Conservation (phyloP, 2,797 vertebrate genomes). For the Emys orbicularis region DNA sequence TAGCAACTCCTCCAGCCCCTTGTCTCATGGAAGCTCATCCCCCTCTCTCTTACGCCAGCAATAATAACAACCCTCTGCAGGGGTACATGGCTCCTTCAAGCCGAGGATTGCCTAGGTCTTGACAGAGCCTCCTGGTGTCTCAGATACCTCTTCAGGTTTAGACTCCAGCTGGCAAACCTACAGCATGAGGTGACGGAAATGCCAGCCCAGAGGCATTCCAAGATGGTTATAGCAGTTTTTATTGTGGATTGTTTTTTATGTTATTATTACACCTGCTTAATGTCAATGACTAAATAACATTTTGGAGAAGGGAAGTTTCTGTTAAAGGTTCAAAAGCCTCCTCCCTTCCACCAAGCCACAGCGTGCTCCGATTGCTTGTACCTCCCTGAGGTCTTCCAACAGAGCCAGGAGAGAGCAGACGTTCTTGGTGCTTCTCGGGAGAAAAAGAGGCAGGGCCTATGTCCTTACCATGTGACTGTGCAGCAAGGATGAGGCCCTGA, state of each 20-base stretch:
- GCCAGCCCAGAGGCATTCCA: neutral
- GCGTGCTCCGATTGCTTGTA: too few relatives aligned
- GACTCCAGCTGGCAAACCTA: neutral
- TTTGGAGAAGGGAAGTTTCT: neutral
- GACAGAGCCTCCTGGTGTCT: neutral
- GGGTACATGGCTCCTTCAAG: neutral
- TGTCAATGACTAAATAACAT: neutral
- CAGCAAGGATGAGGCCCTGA: neutral
- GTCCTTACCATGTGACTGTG: neutral
- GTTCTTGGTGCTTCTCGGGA: accelerated
- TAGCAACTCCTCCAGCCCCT: neutral
- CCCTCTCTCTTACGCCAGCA: neutral
- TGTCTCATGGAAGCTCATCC: neutral
- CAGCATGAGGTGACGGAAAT: neutral
- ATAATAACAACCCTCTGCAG: neutral
- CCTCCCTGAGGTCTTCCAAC: neutral
- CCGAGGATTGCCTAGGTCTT: neutral
- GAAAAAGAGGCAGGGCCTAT: neutral
- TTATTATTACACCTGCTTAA: neutral
- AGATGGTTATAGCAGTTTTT: neutral
- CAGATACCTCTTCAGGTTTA: neutral
- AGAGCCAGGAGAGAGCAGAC: neutral
- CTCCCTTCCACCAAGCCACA: neutral
- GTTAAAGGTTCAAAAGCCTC: neutral
- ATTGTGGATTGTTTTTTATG: neutral